A percentile compares a stretch with the other conserved stretches of the same genome.
Conservation (phyloP, 2,113 vertebrate species). For the Solea solea region DNA sequence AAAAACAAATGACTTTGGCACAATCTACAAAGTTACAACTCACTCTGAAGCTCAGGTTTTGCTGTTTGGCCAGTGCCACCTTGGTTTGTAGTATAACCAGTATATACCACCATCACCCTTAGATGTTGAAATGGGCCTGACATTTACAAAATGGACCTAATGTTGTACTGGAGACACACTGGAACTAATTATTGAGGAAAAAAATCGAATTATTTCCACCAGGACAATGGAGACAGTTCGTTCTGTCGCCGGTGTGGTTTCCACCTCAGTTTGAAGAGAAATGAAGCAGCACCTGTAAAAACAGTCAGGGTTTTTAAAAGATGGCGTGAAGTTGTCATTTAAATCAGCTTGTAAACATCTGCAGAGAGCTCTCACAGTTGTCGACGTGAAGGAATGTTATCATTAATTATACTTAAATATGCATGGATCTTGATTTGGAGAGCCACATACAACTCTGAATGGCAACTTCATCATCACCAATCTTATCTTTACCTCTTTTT, state of each 20-base stretch:
- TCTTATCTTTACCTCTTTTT: constrained; percentile 62
- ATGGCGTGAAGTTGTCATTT: constrained; percentile 13
- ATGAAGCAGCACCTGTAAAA: neutral
- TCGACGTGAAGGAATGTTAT: constrained; percentile 45
- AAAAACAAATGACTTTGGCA: no score
- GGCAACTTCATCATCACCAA: constrained; percentile 73
- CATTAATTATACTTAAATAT: constrained; percentile 64
- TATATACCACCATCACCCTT: no score
- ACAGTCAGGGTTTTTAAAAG: constrained; percentile 2
- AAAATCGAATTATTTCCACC: neutral
- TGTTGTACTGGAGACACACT: no score
- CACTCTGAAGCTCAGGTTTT: no score
- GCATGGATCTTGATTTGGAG: constrained; percentile 59
- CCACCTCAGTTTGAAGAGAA: neutral
- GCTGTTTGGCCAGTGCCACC: no score
- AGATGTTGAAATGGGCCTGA: no score
- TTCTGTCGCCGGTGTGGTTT: neutral
- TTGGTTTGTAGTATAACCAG: no score
- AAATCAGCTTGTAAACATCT: constrained; percentile 56
- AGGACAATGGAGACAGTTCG: neutral
- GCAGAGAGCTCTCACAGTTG: constrained; percentile 30
- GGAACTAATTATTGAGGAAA: no score
- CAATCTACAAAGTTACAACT: no score
- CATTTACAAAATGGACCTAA: no score
- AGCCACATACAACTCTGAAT: constrained; percentile 59